Evolutionary conservation across 2,888 invertebrate species (phyloP).

Genomic region (Drosophila greeni): DNA sequence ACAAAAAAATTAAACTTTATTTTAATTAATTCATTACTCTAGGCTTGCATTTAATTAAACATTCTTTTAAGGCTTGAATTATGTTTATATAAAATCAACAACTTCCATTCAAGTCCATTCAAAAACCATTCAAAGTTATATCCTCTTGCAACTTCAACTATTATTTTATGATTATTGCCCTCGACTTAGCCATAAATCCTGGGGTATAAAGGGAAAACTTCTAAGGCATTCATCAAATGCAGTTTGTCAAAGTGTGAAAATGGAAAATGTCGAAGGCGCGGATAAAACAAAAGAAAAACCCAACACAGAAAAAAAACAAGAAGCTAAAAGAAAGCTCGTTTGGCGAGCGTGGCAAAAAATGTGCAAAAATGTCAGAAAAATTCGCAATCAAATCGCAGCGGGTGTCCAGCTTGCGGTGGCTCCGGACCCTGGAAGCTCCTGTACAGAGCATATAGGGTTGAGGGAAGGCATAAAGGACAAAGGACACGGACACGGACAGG

Average conservation of each 20-base stretch:
- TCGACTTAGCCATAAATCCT: slow-evolving; percentile 45
- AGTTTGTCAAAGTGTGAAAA: slow-evolving; percentile 64
- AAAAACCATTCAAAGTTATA: slow-evolving; percentile 1
- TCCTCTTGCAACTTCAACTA: slow-evolving; percentile 39
- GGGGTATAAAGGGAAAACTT: neutral
- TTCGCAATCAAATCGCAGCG: slow-evolving; percentile 71
- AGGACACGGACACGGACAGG: slow-evolving; percentile 17
- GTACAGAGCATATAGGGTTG: neutral
- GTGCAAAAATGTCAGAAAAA: slow-evolving; percentile 76
- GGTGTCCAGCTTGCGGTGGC: slow-evolving; percentile 57
- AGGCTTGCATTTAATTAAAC: no score
- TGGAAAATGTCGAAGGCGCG: slow-evolving; percentile 41
- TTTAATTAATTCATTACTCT: no score
- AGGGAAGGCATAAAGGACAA: slow-evolving; percentile 19
- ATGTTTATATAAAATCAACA: neutral
- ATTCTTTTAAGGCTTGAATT: no score
- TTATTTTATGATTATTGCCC: slow-evolving; percentile 60
- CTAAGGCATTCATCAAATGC: slow-evolving; percentile 65
- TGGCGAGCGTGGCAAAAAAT: slow-evolving; percentile 46
- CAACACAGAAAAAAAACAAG: neutral
- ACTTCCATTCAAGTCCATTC: slow-evolving; percentile 1
- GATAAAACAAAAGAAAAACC: slow-evolving; percentile 48
- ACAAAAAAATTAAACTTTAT: no score
- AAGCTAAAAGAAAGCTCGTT: slow-evolving; percentile 28
- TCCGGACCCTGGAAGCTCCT: slow-evolving; percentile 8